Conservation (phyloP, 2,888 invertebrate genomes). For the Reticulitermes lucifugus region DNA sequence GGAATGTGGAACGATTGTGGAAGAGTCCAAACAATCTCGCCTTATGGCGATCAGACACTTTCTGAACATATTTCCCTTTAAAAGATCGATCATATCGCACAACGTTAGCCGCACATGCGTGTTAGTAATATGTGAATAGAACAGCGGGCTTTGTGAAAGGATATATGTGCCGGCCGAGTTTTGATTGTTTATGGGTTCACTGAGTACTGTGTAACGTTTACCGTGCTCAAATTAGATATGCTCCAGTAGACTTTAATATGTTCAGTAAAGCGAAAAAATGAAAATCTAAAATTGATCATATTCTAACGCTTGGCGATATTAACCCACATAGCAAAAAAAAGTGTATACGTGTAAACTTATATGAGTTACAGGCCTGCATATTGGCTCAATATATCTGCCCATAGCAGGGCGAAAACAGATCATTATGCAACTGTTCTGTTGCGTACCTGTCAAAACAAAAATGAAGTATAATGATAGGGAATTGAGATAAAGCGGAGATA, state of each 20-base stretch:
- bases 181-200: conserved; percentile 7
- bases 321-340: neutral
- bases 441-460: no score
- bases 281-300: neutral
- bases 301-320: neutral
- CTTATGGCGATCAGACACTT: no score
- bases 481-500: no score
- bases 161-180: neutral
- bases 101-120: neutral
- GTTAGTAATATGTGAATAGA: neutral
- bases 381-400: no score
- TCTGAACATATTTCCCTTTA: neutral
- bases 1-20: no score
- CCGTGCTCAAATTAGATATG: neutral
- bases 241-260: neutral
- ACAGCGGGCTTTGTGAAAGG: neutral
- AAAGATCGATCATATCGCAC: neutral
- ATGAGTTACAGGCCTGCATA: no score
- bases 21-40: no score
- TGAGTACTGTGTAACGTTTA: neutral
- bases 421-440: no score
- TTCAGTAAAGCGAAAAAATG: neutral
- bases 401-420: no score
- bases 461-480: no score
- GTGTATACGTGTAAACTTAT: no score